Conservation (phyloP, 2,888 invertebrate species). For the Macroteleia sp. region DNA sequence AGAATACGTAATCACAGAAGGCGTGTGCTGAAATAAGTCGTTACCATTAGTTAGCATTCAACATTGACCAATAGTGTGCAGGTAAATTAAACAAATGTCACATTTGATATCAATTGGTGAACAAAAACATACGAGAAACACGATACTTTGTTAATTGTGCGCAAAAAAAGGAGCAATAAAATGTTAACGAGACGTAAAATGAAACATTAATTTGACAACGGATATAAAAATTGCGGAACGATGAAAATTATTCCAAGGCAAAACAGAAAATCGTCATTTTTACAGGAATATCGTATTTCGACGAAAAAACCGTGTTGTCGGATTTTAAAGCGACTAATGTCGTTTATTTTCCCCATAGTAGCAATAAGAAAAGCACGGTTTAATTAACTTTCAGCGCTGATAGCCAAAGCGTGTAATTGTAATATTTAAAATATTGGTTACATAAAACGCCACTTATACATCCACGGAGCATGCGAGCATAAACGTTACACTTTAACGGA, state of each 20-base stretch:
- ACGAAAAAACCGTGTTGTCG: background rate
- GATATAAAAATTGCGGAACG: no score
- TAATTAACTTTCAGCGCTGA: conserved; percentile 13
- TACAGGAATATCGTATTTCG: background rate
- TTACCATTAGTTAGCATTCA: no score
- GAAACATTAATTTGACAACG: conserved; percentile 4
- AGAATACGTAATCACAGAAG: conserved; percentile 23
- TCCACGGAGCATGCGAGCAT: conserved; percentile 1
- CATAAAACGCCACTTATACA: conserved; percentile 7
- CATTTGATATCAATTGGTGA: background rate
- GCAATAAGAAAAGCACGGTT: conserved; percentile 14
- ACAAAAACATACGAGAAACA: no score
- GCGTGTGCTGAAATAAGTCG: no score
- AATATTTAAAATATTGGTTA: conserved; percentile 19
- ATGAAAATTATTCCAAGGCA: background rate
- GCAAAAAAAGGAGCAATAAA: background rate
- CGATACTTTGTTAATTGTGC: background rate
- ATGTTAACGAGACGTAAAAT: background rate
- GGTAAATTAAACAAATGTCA: background rate
- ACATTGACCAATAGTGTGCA: background rate
- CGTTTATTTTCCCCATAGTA: background rate
- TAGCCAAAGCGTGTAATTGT: conserved; percentile 14
- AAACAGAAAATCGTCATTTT: background rate
- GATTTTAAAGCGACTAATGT: background rate
- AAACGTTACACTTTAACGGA: conserved; percentile 16